These are phyloP conservation scores for Drosophila mojavensis DNA, from an alignment of 1,140 invertebrate species.

Conservation along the genomic window DNA sequence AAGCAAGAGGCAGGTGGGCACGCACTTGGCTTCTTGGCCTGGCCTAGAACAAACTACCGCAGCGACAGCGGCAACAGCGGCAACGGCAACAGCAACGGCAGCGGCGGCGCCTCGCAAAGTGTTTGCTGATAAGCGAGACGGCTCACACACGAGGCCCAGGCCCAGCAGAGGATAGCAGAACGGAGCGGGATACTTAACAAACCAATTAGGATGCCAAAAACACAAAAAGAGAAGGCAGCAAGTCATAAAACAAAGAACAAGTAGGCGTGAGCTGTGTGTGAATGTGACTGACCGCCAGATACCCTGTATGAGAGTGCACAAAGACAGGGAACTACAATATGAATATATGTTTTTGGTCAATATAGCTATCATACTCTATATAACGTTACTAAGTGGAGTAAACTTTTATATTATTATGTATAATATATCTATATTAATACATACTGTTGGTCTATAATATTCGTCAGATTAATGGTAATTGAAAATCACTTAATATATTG, in stretches of 20 bases:
- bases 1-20: slow-evolving; percentile 34
- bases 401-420: no score
- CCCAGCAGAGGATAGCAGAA: slow-evolving; percentile 2
- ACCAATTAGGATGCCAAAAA: slow-evolving; percentile 82
- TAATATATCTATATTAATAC: no score
- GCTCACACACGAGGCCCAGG: slow-evolving; percentile 1
- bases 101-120: slow-evolving; percentile 62
- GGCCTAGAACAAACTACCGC: slow-evolving; percentile 59
- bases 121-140: slow-evolving; percentile 65
- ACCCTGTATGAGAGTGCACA: neutral
- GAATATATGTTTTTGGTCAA: no score
- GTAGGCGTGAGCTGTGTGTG: neutral
- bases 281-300: neutral
- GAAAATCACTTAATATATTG: no score
- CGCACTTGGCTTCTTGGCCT: slow-evolving; percentile 28
- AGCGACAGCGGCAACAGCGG: neutral
- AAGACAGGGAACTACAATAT: no score
- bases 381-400: no score
- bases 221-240: slow-evolving; percentile 48
- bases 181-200: slow-evolving; percentile 71
- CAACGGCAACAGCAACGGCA: slow-evolving; percentile 17
- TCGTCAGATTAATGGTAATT: no score
- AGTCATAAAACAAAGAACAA: slow-evolving; percentile 55
- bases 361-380: no score
- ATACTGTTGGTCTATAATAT: no score